These are phyloP conservation scores for Carlito syrichta DNA, from an alignment of 2,113 vertebrate genomes.

Conservation along the genomic window DNA sequence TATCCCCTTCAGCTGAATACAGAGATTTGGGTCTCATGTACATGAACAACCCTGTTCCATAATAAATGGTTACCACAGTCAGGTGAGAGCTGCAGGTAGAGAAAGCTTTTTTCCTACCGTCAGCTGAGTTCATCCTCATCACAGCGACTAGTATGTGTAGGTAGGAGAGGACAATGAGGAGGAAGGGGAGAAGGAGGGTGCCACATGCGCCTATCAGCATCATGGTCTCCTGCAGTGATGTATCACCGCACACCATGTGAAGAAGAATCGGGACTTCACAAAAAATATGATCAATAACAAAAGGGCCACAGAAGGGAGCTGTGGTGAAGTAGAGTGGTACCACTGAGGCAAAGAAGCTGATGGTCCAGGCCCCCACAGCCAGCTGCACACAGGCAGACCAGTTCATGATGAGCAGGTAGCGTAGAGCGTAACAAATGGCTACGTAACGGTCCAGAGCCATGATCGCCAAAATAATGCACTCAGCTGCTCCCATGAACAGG, in stretches of 20 bases:
- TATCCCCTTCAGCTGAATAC: not conserved
- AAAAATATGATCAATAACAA: slow-evolving; percentile 39
- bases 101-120: not conserved
- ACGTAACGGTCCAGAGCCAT: slow-evolving; percentile 45
- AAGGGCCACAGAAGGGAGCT: slow-evolving; percentile 35
- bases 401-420: slow-evolving; percentile 31
- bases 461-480: slow-evolving; percentile 18
- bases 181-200: not conserved
- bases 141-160: not conserved
- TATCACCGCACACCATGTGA: not conserved
- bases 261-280: not conserved
- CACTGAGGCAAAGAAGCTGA: not conserved
- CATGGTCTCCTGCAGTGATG: slow-evolving; percentile 7
- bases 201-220: not conserved
- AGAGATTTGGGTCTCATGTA: not conserved
- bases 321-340: not conserved
- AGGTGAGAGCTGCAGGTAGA: not conserved
- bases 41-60: not conserved
- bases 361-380: not conserved
- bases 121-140: not conserved
- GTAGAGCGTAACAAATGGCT: slow-evolving; percentile 29
- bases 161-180: not conserved
- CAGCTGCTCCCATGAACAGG: not conserved
- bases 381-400: not conserved
- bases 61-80: not conserved